Conservation (phyloP, 2,113 vertebrate genomes). For the Microcebus tavaratra region DNA sequence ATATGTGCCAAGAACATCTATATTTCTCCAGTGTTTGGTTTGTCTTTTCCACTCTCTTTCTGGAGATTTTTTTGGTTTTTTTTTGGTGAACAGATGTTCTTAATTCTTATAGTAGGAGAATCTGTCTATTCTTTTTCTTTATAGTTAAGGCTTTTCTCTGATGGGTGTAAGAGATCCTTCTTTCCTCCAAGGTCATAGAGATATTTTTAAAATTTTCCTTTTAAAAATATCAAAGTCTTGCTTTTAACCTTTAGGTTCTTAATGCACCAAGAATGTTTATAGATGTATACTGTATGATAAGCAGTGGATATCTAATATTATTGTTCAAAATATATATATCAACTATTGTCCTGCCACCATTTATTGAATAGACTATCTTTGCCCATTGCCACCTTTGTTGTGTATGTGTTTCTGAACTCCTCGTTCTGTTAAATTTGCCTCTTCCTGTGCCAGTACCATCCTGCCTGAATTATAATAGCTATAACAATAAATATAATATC, state of each 20-base stretch:
- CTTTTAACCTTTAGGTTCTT: neutral
- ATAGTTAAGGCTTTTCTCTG: neutral
- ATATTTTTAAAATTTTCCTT: neutral
- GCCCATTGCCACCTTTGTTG: neutral
- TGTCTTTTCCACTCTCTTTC: neutral
- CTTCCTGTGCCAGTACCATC: neutral
- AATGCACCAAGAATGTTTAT: neutral
- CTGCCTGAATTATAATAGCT: neutral
- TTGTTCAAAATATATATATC: neutral
- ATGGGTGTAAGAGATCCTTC: neutral
- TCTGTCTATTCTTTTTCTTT: neutral
- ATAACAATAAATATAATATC: neutral
- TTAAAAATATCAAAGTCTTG: neutral
- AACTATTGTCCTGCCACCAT: neutral
- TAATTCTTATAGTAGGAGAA: neutral
- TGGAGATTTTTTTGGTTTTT: neutral
- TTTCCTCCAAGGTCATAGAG: neutral
- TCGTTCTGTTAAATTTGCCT: neutral
- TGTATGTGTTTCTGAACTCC: neutral
- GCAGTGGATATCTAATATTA: neutral
- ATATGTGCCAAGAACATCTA: neutral
- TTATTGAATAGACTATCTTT: neutral
- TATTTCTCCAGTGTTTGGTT: neutral
- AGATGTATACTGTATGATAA: rapidly evolving
- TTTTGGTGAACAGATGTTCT: neutral